A percentile compares a stretch with the other conserved stretches of the same genome.
phyloP scores from a whole-genome alignment of 2,797 vertebrate genomes.

The Bradypus variegatus region DNA sequence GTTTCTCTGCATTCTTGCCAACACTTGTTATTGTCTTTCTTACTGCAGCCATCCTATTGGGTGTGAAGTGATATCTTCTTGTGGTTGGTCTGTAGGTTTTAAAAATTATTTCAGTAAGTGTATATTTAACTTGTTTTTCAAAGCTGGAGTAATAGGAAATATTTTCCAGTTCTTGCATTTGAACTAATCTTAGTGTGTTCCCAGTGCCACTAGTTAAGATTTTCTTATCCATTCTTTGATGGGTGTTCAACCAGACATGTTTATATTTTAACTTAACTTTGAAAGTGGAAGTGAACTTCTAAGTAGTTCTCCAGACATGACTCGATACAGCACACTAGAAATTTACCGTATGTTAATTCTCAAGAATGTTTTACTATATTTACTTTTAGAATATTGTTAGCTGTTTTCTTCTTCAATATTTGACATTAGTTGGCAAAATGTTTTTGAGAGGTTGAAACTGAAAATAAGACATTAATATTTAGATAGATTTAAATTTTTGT shows the following conservation, averaged over 20 bases:
- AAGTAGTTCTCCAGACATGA: constrained; percentile 15
- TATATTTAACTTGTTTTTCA: constrained; percentile 19
- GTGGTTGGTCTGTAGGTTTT: constrained; percentile 8
- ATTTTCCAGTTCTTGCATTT: constrained; percentile 14
- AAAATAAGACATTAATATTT: constrained; percentile 34
- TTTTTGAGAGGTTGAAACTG: constrained; percentile 34
- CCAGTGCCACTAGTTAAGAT: background rate
- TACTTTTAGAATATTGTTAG: constrained; percentile 30
- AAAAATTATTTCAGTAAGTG: background rate
- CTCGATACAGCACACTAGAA: constrained; percentile 9
- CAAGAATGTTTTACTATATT: constrained; percentile 28
- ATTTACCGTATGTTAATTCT: constrained; percentile 29
- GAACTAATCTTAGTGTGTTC: constrained; percentile 26
- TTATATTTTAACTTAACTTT: constrained; percentile 26
- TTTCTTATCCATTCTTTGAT: constrained; percentile 13
- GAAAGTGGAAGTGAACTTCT: constrained; percentile 23
- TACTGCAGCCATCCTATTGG: background rate
- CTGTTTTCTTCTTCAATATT: constrained; percentile 20
- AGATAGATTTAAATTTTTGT: constrained; percentile 17
- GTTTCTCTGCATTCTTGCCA: background rate
- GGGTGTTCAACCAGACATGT: background rate
- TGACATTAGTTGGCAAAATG: constrained; percentile 29
- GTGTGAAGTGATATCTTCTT: background rate
- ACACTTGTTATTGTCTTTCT: background rate
- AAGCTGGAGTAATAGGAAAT: background rate